Base-by-base conservation (phyloP, 2,113 vertebrate species). In the Callionymus lyra region DNA sequence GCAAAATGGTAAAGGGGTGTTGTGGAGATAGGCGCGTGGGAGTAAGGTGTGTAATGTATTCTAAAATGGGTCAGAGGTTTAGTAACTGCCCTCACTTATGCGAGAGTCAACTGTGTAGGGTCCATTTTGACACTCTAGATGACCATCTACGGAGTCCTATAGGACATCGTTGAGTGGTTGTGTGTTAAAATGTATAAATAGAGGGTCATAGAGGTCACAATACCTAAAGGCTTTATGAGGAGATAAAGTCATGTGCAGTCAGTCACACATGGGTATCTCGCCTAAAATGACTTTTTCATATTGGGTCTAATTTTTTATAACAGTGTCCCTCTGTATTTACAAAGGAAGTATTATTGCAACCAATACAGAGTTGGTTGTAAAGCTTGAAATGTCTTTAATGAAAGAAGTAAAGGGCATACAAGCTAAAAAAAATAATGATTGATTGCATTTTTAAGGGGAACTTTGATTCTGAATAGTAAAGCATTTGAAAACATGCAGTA, bases 21-120 rank as follows among this genome's bases (percentile, higher is more conserved):
- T 27, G 21, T 27, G 21, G 59, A 65, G 72, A 76, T 59, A 51
- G 42, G 13, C 56, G 46, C 16, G 56, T 74, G 53, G 76, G 62
- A 72, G 76, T 76, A 72, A 69, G 65, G 63, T 67, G 56, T 50
- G 65, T 62, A 74, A 74, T 72, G 53, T 67, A 77, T 73, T 73
- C 70, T 51, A 44, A 46, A 65, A 38, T 16, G 49, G 73, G 69
- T 74, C 58, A 51, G 53, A 51, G 68, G 70, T 73, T 54, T 53
- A 56, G 48, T 45, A 53, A 57, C 43, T 70, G 57, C 63, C 70
- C 61, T 62, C 57, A 10, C 65, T 71, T 68, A 75, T 68, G 63
- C 72, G 67, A 63, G 51, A 62, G 61, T 66, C 61, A 65, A 63
- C 69, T 58, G 60, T 44, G 41, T 10, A 50, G 42, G 59, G 47